Percentiles rank a stretch among this genome's conserved stretches.
Conservation (phyloP, 2,113 vertebrate species). For the Callocephalon fimbriatum region DNA sequence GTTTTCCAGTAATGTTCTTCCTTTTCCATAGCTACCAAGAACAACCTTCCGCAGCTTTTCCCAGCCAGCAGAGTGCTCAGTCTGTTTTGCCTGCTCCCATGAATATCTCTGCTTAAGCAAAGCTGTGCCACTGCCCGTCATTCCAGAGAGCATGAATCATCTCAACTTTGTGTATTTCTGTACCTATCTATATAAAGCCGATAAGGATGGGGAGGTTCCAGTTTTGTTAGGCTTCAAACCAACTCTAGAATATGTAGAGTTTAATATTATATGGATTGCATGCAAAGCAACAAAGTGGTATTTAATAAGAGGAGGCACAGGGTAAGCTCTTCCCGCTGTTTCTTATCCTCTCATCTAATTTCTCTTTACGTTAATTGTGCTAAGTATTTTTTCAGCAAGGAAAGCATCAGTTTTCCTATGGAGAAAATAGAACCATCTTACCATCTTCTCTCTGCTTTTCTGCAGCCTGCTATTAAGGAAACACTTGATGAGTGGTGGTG, state of each 20-base stretch:
- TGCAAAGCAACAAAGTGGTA: neutral
- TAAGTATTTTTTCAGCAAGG: neutral
- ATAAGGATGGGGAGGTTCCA: constrained; percentile 65
- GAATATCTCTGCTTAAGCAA: constrained; percentile 49
- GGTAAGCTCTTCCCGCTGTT: neutral
- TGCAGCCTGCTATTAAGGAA: neutral
- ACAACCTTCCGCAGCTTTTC: constrained; percentile 12
- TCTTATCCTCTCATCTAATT: neutral
- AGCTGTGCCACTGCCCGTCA: constrained; percentile 43
- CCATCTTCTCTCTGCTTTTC: neutral
- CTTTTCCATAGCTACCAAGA: neutral
- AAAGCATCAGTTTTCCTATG: neutral
- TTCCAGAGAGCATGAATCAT: constrained; percentile 70
- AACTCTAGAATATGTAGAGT: constrained; percentile 16
- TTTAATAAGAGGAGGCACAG: neutral
- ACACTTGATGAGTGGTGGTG: neutral
- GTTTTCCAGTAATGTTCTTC: neutral
- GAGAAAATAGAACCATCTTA: neutral
- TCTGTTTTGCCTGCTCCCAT: constrained; percentile 54
- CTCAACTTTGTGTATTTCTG: constrained; percentile 62
- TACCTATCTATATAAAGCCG: constrained; percentile 73
- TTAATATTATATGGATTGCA: constrained; percentile 50
- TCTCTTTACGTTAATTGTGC: neutral
- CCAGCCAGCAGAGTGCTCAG: neutral
- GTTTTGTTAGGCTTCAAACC: constrained; percentile 60